Evolutionary conservation across 1,140 invertebrate species (phyloP), one percentile per base, ranked within the genome.

Genomic region (Ceratosolen fusciceps): DNA sequence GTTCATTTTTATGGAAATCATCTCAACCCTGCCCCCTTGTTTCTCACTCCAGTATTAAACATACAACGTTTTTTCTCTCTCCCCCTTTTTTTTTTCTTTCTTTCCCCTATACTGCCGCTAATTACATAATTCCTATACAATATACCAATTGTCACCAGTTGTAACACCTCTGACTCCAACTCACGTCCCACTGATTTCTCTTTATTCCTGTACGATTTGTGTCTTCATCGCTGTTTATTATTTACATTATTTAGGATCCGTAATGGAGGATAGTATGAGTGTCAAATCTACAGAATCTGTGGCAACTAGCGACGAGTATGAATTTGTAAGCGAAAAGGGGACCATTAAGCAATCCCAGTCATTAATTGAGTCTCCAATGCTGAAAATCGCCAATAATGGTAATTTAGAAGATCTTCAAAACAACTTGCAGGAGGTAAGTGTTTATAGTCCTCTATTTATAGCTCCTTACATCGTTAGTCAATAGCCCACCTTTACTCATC

Each of bases 301-400:
- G 85, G 93, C 94, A 71, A 95, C 94, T 54, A 95, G 94, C 86
- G 95, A 96, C 80, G 96, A 96, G 86, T 96, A 95, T 90, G 95
- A 96, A 90, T 94, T 96, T 87, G 93, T 96, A 83, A 90, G 85
- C 74, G 88, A 88, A 67, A 88, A 85, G 81, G 88, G 84, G 83
- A 88, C 74, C 74, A 87, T 86, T 24, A 90, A 89, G 80, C 87
- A 88, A 76, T 85, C 87, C 4, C 85, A 87, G 65, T 82, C 83
- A 56, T 79, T 88, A 37, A 82, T 91, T 43, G 92, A 92, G 79
- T 91, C 91, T 54, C 95, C 95, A 43, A 94, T 93, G 82, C 88
- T 96, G 78, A 93, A 95, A 85, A 95, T 96, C 83, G 92, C 93
- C 21, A 93, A 93, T 83, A 94, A 95, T 88, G 94, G 94, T 73